Percentiles rank a stretch among this genome's conserved stretches.
Conservation (phyloP, 1,140 invertebrate genomes). For the Drosophila equinoxialis region DNA sequence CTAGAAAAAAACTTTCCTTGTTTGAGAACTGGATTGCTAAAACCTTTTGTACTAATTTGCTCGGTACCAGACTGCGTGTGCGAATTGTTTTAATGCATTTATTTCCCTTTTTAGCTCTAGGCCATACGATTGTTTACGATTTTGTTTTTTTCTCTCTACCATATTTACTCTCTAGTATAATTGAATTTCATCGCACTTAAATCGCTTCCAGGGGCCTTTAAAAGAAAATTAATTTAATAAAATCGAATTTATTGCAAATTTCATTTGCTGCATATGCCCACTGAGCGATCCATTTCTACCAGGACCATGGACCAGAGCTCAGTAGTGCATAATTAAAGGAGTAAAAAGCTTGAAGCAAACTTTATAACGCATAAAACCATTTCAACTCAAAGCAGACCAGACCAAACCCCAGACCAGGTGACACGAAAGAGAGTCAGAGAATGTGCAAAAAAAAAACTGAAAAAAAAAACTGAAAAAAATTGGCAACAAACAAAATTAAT, state of each 20-base stretch:
- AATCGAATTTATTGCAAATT: conserved; percentile 9
- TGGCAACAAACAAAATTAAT: conserved; percentile 44
- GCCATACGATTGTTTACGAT: not conserved
- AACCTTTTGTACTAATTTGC: too few species aligned
- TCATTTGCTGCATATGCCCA: conserved; percentile 10
- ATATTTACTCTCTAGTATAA: conserved; percentile 6
- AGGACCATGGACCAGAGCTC: conserved; percentile 6
- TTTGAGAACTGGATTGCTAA: too few species aligned
- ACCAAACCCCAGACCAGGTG: conserved; percentile 19
- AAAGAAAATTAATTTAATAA: conserved; percentile 8
- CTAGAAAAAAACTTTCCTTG: too few species aligned
- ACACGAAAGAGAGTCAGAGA: not conserved
- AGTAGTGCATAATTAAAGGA: conserved; percentile 26
- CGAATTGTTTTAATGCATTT: not conserved
- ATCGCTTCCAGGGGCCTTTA: conserved; percentile 12
- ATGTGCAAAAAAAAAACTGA: not conserved
- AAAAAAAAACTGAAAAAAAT: not conserved
- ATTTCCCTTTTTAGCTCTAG: not conserved
- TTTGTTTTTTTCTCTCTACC: not conserved
- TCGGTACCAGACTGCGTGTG: too few species aligned
- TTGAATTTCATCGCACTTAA: conserved; percentile 22
- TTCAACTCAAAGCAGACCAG: not conserved
- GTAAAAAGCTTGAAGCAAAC: conserved; percentile 16
- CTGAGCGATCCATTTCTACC: not conserved
- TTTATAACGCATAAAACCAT: conserved; percentile 9